Conservation (phyloP, 2,888 invertebrate genomes). For the Halictus quadricinctus region DNA sequence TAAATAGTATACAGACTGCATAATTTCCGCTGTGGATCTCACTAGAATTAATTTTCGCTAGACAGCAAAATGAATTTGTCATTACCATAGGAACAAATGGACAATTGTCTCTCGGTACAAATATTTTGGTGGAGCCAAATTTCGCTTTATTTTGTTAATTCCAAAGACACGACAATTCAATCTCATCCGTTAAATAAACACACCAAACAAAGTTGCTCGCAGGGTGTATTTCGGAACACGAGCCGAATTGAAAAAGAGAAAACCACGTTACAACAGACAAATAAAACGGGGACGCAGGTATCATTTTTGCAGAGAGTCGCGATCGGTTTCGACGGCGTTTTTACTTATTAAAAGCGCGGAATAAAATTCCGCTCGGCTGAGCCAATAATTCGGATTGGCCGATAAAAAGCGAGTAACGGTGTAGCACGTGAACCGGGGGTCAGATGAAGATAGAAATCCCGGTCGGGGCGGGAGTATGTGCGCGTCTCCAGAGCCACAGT, state of each 20-base stretch:
- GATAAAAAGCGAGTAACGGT: constrained; percentile 10
- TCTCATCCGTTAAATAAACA: neutral
- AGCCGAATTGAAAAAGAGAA: neutral
- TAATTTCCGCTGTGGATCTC: too few species aligned
- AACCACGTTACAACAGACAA: neutral
- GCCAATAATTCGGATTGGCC: constrained; percentile 12
- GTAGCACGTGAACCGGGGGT: neutral
- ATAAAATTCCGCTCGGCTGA: neutral
- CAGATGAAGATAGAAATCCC: constrained; percentile 3
- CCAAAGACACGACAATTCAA: too few species aligned
- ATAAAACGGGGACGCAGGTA: neutral
- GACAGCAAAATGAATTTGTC: too few species aligned
- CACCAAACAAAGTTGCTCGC: too few species aligned
- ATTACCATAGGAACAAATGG: too few species aligned
- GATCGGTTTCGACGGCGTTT: neutral
- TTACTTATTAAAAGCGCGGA: neutral
- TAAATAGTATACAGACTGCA: too few species aligned
- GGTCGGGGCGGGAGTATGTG: neutral
- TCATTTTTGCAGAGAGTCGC: neutral
- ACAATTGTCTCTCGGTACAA: too few species aligned
- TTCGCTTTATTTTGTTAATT: too few species aligned
- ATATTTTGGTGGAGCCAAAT: too few species aligned
- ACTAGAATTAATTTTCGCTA: too few species aligned
- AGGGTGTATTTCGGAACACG: too few species aligned
- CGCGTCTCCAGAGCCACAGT: neutral